Evolutionary conservation across 2,888 invertebrate species (phyloP), one percentile per base, ranked within the genome.

Genomic region (Barypeithes pellucidus): DNA sequence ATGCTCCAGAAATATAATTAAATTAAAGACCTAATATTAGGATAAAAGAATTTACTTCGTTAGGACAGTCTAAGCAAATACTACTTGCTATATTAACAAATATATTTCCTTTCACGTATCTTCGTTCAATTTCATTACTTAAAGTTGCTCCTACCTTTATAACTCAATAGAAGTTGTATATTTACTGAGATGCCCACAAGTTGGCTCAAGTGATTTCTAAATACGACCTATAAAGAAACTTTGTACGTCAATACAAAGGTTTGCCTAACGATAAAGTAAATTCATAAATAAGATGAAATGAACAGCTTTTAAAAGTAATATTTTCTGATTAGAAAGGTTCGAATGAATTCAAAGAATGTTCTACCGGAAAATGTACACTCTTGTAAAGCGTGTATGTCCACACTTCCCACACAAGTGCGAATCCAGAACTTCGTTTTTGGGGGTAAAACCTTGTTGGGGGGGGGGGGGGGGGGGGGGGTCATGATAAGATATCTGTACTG

Each of bases 91-190:
- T 68, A 68, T 61, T 63, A 63, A 50, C 60, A 45, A 60, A 50
- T 62, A 70, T 70, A 72, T 72, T 72, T 72, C 72, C 52, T 66
- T 72, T 43, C 72, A 72, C 72, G 72, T 72, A 72, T 60, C 67
- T 62, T 57, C 20, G 33, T 57, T 67, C 67, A 36, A 50, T 52
- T 62, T 72, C 67, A 72, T 72, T 72, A 72, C 72, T 72, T 72
- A 72, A 18, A 61, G 54, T 67, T 66, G 39, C 57, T 63, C n/a
- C 59, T 62, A 72, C 72, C 72, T 72, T 72, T 72, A 72, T 72
- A 72, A 72, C 72, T 63, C 50, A 67, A 72, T 72, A 67, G 67
- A 72, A 72, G 62, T 72, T 67, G 67, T 72, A 8, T 72, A 60
- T 67, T 67, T 67, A 63, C 67, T 22, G 18, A 57, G 41, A 67